Base-by-base conservation (phyloP, 2,113 vertebrate genomes). In the Petroica traversi region DNA sequence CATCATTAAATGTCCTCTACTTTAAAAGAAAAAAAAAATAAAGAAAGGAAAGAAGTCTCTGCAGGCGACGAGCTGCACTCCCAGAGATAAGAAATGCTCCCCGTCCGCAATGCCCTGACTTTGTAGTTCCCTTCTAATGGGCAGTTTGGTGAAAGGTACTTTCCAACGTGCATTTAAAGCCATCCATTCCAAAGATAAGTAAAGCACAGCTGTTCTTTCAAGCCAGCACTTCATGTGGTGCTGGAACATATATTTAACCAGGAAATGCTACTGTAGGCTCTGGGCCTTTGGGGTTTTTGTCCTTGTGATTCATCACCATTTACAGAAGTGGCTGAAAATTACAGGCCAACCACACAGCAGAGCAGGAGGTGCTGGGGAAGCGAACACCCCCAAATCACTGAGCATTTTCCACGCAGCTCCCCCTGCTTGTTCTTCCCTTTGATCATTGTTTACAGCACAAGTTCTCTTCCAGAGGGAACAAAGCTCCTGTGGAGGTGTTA, bases 171-270 rank as follows among this genome's bases (percentile, higher is more conserved):
- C 91, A 94, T 97, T 97, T 98, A 96, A 97, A 97, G 92, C n/a
- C 96, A 98, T 97, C 92, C 95, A 85, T 91, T 97, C 93, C 77
- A 95, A 98, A 98, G 98, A 98, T 97, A 97, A 98, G 97, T 95
- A 89, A 97, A 96, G 95, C 87, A 76, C 72, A 92, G 94, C 95
- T 97, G 89, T 96, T 98, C 96, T 93, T 96, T 95, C 92, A 88
- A 94, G 20, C 63, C 88, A 49, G 76, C 80, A 73, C 89, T 96
- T 95, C 90, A 88, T 58, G 64, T 76, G 84, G 81, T 73, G 79
- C 93, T 92, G 93, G 97, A 97, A 97, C 74, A 34, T 96, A 64
- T 97, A 96, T 97, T 98, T 98, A 97, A 91, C 95, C 52, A 93
- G 96, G 92, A 97, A 97, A 96, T 90, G 91, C 95, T 93, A 78